These are phyloP conservation scores for Drosophila koepferae DNA, from an alignment of 2,888 invertebrate genomes.

Conservation along the genomic window DNA sequence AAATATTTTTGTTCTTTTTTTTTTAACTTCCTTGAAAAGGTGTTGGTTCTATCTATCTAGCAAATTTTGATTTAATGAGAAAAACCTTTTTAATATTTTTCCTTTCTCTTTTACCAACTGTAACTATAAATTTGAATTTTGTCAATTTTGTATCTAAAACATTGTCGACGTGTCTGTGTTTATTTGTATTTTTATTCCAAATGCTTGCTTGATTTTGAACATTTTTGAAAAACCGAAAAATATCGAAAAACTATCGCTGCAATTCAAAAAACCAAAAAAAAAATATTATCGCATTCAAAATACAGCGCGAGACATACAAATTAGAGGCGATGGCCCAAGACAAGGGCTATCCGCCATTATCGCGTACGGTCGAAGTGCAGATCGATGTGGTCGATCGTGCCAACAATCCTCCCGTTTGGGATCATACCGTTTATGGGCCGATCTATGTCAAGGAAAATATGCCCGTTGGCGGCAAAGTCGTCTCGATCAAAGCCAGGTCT, in stretches of 20 bases:
- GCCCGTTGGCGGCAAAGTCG: constrained; percentile 98
- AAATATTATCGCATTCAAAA: constrained; percentile 51
- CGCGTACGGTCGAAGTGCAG: constrained; percentile 98
- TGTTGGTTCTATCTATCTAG: constrained; percentile 48
- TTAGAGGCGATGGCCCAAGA: constrained; percentile 99
- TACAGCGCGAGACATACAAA: constrained; percentile 97
- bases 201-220: constrained; percentile 71
- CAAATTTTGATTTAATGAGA: constrained; percentile 35
- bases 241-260: constrained; percentile 21
- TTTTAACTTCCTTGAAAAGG: constrained; percentile 42
- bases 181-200: constrained; percentile 56
- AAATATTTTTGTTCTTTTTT: constrained; percentile 33
- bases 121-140: constrained; percentile 64
- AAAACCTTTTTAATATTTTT: constrained; percentile 17
- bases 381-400: constrained; percentile 99
- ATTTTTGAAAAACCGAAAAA: constrained; percentile 46
- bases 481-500: constrained; percentile 99
- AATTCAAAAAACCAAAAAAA: constrained; percentile 19
- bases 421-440: constrained; percentile 97
- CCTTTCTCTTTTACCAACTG: constrained; percentile 23
- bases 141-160: constrained; percentile 60
- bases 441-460: constrained; percentile 99
- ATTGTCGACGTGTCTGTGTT: constrained; percentile 53
- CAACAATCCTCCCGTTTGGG: constrained; percentile 99
- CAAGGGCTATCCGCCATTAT: constrained; percentile 97